Percentiles rank a stretch among this genome's conserved stretches.
Evolutionary conservation across 2,113 vertebrate genomes (phyloP).

Genomic region (Cichladusa arquata): DNA sequence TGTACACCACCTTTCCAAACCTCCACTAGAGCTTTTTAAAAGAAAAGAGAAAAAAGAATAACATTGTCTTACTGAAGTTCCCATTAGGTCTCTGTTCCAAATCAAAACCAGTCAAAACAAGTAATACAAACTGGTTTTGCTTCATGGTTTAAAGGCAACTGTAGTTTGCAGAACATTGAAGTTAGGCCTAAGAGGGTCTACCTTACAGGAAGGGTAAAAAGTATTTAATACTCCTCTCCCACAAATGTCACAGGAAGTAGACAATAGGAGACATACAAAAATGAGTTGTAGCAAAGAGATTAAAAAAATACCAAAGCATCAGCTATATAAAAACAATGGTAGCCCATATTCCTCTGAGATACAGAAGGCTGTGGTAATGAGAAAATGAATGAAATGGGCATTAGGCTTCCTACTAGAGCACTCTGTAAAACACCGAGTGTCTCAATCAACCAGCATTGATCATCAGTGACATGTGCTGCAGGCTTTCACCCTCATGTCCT

Average conservation of each 20-base stretch:
- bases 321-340: constrained; percentile 23
- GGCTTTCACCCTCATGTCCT: neutral
- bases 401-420: neutral
- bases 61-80: constrained; percentile 18
- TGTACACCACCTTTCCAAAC: constrained; percentile 1
- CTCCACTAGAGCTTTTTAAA: neutral
- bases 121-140: neutral
- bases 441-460: neutral
- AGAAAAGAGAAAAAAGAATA: neutral
- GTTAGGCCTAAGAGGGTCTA: neutral
- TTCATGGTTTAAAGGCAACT: constrained; percentile 58
- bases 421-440: neutral
- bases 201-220: constrained; percentile 35
- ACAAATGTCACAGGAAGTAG: constrained; percentile 13
- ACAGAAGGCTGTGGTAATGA: neutral
- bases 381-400: neutral
- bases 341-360: constrained; percentile 21
- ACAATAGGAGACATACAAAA: constrained; percentile 46
- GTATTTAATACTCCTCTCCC: neutral
- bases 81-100: constrained; percentile 15
- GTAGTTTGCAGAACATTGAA: constrained; percentile 24
- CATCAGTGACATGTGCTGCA: neutral
- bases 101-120: constrained; percentile 40
- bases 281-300: constrained; percentile 44
- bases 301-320: constrained; percentile 46